Evolutionary conservation across 2,113 vertebrate species (phyloP).

Genomic region (Silurus asotus): DNA sequence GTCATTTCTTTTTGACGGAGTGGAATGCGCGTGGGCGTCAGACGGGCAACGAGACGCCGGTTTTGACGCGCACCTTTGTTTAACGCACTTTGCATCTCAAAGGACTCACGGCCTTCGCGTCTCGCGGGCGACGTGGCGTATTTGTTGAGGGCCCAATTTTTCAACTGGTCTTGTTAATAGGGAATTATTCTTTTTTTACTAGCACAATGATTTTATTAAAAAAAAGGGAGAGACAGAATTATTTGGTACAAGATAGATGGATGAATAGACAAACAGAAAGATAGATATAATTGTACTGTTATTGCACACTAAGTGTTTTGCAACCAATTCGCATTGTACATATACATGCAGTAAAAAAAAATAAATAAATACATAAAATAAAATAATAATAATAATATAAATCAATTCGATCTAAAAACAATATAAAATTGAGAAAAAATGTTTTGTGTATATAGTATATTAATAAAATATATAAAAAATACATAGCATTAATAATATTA

Average conservation of each 20-base stretch:
- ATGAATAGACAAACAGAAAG: too few relatives aligned
- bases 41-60: neutral
- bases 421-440: too few relatives aligned
- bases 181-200: neutral
- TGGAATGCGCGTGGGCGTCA: neutral
- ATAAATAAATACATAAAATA: too few relatives aligned
- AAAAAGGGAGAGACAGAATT: neutral
- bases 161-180: neutral
- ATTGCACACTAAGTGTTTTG: too few relatives aligned
- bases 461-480: too few relatives aligned
- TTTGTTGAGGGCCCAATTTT: neutral
- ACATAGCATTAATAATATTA: too few relatives aligned
- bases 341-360: too few relatives aligned
- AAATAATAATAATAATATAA: too few relatives aligned
- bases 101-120: conserved; percentile 4
- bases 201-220: neutral
- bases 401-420: too few relatives aligned
- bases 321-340: too few relatives aligned
- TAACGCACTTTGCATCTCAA: neutral
- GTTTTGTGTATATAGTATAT: too few relatives aligned
- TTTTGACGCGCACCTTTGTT: conserved; percentile 11
- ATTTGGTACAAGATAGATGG: neutral
- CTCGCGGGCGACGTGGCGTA: neutral
- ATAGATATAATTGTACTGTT: too few relatives aligned
- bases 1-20: neutral